These are phyloP conservation scores for Jordanella pulchra DNA, from an alignment of 2,797 vertebrate species.

Conservation along the genomic window DNA sequence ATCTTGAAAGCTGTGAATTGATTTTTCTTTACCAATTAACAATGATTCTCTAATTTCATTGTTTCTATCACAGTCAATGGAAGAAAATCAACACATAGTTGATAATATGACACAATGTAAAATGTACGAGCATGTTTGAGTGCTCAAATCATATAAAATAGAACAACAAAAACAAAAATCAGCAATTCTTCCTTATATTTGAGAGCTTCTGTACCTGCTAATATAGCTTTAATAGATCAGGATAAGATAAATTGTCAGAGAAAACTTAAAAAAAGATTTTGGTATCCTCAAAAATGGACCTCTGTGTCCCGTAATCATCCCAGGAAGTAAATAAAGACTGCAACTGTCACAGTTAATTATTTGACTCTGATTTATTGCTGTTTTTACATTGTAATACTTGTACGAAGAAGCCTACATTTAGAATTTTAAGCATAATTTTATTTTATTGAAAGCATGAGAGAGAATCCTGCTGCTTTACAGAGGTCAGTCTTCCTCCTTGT, in stretches of 20 bases:
- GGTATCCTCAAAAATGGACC: slow-evolving; percentile 3
- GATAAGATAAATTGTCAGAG: slow-evolving; percentile 4
- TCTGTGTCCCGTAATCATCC: slow-evolving; percentile 10
- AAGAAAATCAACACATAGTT: too few relatives aligned
- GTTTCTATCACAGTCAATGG: too few relatives aligned
- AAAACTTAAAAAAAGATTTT: background rate
- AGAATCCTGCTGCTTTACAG: too few relatives aligned
- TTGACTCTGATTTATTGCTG: too few relatives aligned
- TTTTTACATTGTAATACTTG: background rate
- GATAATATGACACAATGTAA: background rate
- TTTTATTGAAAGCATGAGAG: too few relatives aligned
- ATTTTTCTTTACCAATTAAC: background rate
- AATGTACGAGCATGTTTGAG: too few relatives aligned
- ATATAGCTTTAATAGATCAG: slow-evolving; percentile 6
- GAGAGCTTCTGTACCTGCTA: slow-evolving; percentile 3
- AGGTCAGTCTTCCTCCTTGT: too few relatives aligned
- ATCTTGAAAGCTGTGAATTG: too few relatives aligned
- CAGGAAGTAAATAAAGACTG: background rate
- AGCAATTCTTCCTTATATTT: background rate
- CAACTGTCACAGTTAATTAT: background rate
- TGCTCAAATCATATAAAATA: too few relatives aligned
- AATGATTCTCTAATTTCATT: background rate
- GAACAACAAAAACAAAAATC: background rate
- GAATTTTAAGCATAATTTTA: background rate
- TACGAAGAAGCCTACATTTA: background rate